Base-by-base conservation (phyloP, 2,113 vertebrate genomes). In the Motacilla tschutschensis region DNA sequence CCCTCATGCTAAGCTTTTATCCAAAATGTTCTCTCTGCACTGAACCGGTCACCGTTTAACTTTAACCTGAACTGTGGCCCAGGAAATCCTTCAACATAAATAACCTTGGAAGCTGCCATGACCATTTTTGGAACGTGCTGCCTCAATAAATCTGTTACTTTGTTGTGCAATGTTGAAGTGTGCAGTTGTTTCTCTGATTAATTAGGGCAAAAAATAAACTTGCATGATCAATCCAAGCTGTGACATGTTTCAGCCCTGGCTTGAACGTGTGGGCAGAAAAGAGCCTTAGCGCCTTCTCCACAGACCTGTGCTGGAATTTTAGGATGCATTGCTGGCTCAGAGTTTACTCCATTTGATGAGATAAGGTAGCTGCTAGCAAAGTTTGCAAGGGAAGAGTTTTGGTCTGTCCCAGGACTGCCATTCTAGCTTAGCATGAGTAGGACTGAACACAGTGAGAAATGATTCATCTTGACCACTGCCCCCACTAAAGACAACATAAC, bases 101-200 rank as follows among this genome's bases (percentile, higher is more conserved):
- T 94, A 95, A 79, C 81, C 91, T 94, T 72, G 74, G 89, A 96
- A 91, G 79, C 83, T 92, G 59, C 90, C 85, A 78, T 92, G 84
- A 91, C 69, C 80, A 70, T 85, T 93, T 94, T 67, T 79, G 92
- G 93, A 94, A 93, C 73, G 0, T 14, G 44, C 48, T 74, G 75
- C 69, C 83, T 91, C 79, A 51, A 79, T 94, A 96, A 97, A 94
- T 96, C 87, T 94, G 65, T 89, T 88, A 77, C 60, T 93, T 72
- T 64, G 91, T 97, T 95, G 94, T 89, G 92, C 93, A 97, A 96
- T 62, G 77, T 35, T 60, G 72, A 92, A 93, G 69, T 48, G 58
- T 93, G 83, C 82, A 75, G 92, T 95, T 94, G 85, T 93, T 94
- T 93, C 91, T 67, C 91, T 95, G 95, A 95, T 95, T 95, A 95